Evolutionary conservation across 92 coral and sea anemone genomes (phyloP), one percentile per base, ranked within the genome.

Genomic region (Bergia sp.): DNA sequence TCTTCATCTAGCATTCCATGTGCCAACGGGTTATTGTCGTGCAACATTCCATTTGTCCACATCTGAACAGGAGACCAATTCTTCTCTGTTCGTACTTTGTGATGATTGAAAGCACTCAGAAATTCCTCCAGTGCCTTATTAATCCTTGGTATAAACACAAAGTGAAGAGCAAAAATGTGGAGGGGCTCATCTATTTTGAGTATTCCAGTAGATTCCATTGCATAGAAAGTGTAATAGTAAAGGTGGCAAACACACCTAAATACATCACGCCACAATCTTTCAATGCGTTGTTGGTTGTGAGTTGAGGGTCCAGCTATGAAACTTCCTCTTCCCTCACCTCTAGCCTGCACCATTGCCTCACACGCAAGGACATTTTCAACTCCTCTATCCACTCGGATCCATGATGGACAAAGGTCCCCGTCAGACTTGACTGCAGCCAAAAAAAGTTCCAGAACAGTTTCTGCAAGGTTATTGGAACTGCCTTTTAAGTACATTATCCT

Each of bases 191-290:
- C 40, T 74, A 74, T 37, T 74, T 74, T 40, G 49, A 37, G 78
- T 74, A 79, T 79, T 47, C 84, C 84, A 49, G 36, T 79, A 61
- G 87, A 82, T 65, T 82, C 87, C 42, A 82, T 61, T 37, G 87
- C 79, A 82, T 61, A 82, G 53, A 82, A 82, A 20, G 71, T 38
- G 87, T 82, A 82, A 21, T 61, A 65, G 77, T 83, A 83, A 83
- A 83, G 77, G 21, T 83, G 87, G 71, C 87, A 83, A 42, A 83
- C 87, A 83, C 80, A 83, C 55, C 80, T 61, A 66, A 83, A 83
- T 13, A 83, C 87, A 66, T 86, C 89, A 41, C 89, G 9, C 89
- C 89, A 86, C 47, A 86, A 44, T 53, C 89, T 67, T 86, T 86
- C 89, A 57, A 86, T 83, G 87, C 86, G 76, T 38, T 81, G 86